These are phyloP conservation scores for Vidua chalybeata DNA, from an alignment of 2,113 vertebrate genomes.

Conservation along the genomic window DNA sequence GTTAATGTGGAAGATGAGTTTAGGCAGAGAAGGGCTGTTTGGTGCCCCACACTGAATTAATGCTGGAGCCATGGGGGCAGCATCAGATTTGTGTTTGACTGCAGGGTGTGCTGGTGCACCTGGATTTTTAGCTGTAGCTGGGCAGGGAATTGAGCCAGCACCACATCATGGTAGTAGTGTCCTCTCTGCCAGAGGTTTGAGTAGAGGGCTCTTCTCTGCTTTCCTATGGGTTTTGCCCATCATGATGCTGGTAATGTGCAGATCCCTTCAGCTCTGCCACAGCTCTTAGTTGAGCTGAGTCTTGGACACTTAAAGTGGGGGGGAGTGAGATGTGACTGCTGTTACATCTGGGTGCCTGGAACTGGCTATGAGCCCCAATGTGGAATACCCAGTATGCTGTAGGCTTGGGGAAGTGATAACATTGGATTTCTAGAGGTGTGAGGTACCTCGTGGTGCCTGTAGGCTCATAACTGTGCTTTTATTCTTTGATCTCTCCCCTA, in stretches of 20 bases:
- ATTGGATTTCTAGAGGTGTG: neutral
- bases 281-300: neutral
- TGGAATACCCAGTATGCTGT: neutral
- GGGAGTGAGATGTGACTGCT: neutral
- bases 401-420: neutral
- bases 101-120: neutral
- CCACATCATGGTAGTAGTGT: neutral
- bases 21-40: neutral
- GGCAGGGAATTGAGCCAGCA: neutral
- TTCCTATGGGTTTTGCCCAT: accelerated
- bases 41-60: accelerated
- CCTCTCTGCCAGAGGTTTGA: neutral
- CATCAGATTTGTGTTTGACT: neutral
- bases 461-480: neutral
- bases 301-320: neutral
- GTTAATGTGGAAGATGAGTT: neutral
- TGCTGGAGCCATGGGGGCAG: accelerated
- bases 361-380: neutral
- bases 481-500: neutral
- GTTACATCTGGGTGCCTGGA: neutral
- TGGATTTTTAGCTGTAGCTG: neutral
- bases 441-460: neutral
- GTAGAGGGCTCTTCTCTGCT: neutral
- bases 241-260: neutral
- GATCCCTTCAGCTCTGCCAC: neutral